Evolutionary conservation across 2,113 vertebrate species (phyloP).

Genomic region (Morone saxatilis): DNA sequence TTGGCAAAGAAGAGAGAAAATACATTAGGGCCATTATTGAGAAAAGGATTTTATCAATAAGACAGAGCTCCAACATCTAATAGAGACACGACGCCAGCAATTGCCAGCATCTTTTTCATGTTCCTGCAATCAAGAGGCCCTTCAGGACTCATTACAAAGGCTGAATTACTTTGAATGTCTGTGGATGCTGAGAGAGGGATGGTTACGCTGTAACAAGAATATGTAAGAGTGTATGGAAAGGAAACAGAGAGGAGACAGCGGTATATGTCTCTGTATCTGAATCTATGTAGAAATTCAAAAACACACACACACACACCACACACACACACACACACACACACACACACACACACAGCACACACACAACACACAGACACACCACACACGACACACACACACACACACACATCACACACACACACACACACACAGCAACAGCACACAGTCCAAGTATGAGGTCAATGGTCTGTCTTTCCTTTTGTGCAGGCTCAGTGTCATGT

Average conservation of each 20-base stretch:
- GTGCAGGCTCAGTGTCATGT: constrained; percentile 84
- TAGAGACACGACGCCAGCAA: constrained; percentile 62
- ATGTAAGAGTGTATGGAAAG: constrained; percentile 36
- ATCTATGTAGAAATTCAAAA: not conserved
- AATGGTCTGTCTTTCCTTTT: constrained; percentile 58
- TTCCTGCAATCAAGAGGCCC: constrained; percentile 73
- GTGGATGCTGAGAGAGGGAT: constrained; percentile 51
- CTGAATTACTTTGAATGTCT: constrained; percentile 72
- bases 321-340: constrained; percentile 30
- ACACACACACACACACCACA: constrained; percentile 1
- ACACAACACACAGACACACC: not conserved
- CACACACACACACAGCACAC: constrained; percentile 28
- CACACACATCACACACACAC: constrained; percentile 31
- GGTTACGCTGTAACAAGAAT: constrained; percentile 46
- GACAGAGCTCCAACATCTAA: constrained; percentile 51
- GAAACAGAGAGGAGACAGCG: not conserved
- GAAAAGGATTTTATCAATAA: constrained; percentile 65
- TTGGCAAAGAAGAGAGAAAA: constrained; percentile 54
- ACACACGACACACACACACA: constrained; percentile 32
- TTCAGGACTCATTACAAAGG: constrained; percentile 72
- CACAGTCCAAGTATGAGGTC: constrained; percentile 52
- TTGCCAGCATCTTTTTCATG: constrained; percentile 65
- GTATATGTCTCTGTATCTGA: constrained; percentile 15
- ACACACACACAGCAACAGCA: too few relatives aligned
- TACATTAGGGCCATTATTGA: constrained; percentile 57